Base-by-base conservation (phyloP, 2,888 invertebrate genomes). In the Paralinhomoeus sp. region DNA sequence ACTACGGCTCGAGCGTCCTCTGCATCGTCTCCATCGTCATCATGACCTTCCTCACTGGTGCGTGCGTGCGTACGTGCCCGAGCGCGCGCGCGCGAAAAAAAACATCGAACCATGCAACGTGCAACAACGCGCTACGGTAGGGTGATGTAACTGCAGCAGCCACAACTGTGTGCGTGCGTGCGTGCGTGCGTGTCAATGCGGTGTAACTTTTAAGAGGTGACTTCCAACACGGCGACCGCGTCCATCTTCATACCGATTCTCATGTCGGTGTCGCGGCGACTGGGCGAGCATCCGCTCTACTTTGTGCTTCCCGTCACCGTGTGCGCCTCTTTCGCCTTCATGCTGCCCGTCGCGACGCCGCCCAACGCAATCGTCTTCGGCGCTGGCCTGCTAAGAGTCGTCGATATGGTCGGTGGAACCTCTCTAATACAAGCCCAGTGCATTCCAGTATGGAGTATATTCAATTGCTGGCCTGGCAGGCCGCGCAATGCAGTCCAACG, bases 341-440 rank as follows among this genome's bases (percentile, higher is more conserved):
- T 68, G 41, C 53, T 72, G 13, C 72, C 72, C 0, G 85, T 87
- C 17, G 85, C 84, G 40, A 87, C 87, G 0, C 85, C 87, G 2
- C 85, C 87, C 18, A 89, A 89, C 65, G 87, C 89, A 3, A 80
- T 87, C 33, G 45, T 55, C 0, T 79, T 79, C 18, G 79, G 60
- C 1, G 53, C 57, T 24, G 62, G 62, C n/a, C 54, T 57, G 44
- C 47, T 63, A 9, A 54, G 50, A 40, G 57, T 63, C 3, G 44
- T 50, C 7, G 63, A 63, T 44, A 63, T 63, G 63, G 63, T 63
- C 49, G 50, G 55, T 40, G 27, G n/a, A n/a, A n/a, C n/a, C n/a
- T n/a, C n/a, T n/a, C n/a, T n/a, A n/a, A n/a, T n/a, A n/a, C n/a
- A n/a, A n/a, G n/a, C n/a, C n/a, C n/a, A n/a, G n/a, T n/a, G n/a